Conservation (phyloP, 2,797 vertebrate species). For the Onychomys leucogaster region DNA sequence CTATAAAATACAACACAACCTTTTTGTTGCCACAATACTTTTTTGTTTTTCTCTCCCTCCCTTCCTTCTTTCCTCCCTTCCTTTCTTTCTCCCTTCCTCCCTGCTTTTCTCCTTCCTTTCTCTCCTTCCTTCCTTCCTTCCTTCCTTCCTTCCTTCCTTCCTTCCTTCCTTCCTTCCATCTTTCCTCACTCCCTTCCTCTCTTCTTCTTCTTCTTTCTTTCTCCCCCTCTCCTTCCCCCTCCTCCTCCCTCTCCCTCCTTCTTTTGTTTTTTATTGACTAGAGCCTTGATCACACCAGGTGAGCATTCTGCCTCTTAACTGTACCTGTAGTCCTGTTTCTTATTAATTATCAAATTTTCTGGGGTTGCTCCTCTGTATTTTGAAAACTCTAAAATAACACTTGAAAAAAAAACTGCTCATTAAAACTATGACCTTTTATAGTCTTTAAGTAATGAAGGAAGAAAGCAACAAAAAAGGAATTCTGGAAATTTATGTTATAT, state of each 20-base stretch:
- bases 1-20: not conserved
- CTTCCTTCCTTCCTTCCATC: too few relatives aligned
- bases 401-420: not conserved
- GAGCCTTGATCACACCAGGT: not conserved
- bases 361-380: not conserved
- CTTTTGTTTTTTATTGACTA: not conserved
- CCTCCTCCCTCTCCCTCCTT: too few relatives aligned
- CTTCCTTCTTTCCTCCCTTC: not conserved
- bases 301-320: not conserved
- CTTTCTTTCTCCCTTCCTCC: too few relatives aligned
- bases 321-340: not conserved
- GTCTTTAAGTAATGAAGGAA: not conserved
- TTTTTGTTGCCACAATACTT: not conserved
- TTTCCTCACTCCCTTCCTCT: too few relatives aligned
- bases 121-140: fast-evolving
- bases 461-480: not conserved
- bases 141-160: too few relatives aligned
- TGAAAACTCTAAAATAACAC: not conserved
- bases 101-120: too few relatives aligned
- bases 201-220: too few relatives aligned
- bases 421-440: not conserved
- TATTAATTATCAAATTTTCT: not conserved
- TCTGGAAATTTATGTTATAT: not conserved
- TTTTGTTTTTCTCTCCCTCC: not conserved
- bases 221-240: fast-evolving